phyloP scores from a whole-genome alignment of 2,113 vertebrate species.

The Cinclus mexicanus region DNA sequence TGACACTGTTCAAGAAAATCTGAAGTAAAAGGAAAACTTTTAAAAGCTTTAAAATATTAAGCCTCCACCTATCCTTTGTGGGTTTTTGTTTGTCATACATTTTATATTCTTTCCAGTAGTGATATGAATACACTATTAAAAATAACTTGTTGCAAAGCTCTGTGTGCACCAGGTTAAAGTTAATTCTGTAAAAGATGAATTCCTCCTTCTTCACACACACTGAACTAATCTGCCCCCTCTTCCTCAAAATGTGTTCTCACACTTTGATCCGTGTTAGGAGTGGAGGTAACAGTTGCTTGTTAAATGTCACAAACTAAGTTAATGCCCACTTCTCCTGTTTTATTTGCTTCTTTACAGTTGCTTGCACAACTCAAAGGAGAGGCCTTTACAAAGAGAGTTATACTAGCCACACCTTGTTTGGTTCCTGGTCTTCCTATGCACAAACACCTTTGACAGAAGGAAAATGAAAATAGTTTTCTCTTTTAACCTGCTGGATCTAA shows the following conservation, averaged over 20 bases:
- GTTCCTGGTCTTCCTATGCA: not conserved
- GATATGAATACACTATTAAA: not conserved
- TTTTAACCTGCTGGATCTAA: not conserved
- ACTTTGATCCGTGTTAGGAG: not conserved
- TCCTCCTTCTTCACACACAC: not conserved
- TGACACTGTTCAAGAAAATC: not conserved
- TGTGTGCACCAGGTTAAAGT: not conserved
- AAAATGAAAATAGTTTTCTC: not conserved
- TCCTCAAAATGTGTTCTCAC: not conserved
- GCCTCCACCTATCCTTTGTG: not conserved
- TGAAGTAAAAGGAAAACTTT: not conserved
- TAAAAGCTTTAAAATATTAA: not conserved
- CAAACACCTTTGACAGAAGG: not conserved
- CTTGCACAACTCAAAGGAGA: not conserved
- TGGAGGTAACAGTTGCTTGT: not conserved
- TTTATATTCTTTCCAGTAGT: not conserved
- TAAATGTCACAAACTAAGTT: not conserved
- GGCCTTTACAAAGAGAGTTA: not conserved
- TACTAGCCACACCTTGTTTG: not conserved
- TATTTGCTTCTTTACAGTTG: not conserved
- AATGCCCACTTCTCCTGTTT: not conserved
- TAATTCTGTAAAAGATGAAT: not conserved
- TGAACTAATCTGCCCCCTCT: not conserved
- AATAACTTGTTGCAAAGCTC: not conserved
- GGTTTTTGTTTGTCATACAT: not conserved